phyloP scores from a whole-genome alignment of 2,113 vertebrate species.

The Bubo scandiacus region DNA sequence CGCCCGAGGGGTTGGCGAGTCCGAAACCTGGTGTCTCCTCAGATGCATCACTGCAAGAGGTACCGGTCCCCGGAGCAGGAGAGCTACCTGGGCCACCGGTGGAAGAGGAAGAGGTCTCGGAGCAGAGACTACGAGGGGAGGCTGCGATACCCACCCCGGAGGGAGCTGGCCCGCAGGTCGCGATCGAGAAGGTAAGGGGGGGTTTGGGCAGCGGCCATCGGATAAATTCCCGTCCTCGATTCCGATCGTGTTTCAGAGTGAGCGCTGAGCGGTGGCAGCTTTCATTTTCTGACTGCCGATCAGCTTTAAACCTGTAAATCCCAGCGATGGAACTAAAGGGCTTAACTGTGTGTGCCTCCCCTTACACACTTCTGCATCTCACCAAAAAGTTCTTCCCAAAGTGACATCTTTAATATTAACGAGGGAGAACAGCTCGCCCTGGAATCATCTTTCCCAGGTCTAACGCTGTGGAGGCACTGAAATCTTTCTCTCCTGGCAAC shows the following conservation, averaged over 20 bases:
- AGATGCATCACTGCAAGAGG: conserved; percentile 81
- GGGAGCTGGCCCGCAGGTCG: conserved; percentile 65
- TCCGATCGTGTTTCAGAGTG: not conserved
- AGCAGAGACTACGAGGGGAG: conserved; percentile 73
- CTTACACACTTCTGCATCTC: accelerated
- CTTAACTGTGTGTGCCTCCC: not conserved
- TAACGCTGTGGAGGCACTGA: not conserved
- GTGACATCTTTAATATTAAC: accelerated
- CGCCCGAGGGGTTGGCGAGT: not conserved
- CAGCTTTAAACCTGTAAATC: not conserved
- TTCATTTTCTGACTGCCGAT: not conserved
- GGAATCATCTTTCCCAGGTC: not conserved
- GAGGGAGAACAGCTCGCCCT: not conserved
- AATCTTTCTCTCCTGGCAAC: not conserved
- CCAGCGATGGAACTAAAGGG: not conserved
- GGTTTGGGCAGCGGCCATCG: no score
- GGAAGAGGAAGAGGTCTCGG: conserved; percentile 76
- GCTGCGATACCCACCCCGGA: conserved; percentile 63
- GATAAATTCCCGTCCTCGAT: accelerated
- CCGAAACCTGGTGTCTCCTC: not conserved
- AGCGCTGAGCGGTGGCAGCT: not conserved
- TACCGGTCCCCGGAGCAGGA: conserved; percentile 76
- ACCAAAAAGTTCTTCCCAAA: not conserved
- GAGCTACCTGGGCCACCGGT: conserved; percentile 65
- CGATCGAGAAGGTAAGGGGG: conserved; percentile 73